Evolutionary conservation across 2,797 vertebrate genomes (phyloP).

Genomic region (Tiaroga cobitis): DNA sequence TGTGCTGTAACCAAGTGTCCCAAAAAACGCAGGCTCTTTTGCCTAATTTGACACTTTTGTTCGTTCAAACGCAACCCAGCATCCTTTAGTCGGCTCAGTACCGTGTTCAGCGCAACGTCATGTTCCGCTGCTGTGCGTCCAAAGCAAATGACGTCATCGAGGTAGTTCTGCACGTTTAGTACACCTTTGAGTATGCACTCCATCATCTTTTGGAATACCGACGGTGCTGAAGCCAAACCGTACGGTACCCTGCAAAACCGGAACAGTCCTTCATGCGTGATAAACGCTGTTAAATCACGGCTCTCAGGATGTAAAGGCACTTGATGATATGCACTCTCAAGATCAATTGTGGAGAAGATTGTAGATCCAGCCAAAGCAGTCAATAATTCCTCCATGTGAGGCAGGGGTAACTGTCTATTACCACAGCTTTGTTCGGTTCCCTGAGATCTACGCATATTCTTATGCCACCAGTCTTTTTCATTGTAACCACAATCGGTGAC

Average conservation of each 20-base stretch:
- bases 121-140: background rate
- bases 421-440: no score
- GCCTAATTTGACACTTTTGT: no score
- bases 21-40: no score
- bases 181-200: background rate
- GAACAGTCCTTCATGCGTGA: background rate
- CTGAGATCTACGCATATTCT: no score
- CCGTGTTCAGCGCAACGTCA: background rate
- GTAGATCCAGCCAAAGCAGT: background rate
- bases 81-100: background rate
- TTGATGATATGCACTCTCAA: background rate
- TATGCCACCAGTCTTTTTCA: no score
- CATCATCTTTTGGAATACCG: background rate
- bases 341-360: background rate
- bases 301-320: background rate
- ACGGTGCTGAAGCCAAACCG: background rate
- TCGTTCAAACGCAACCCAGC: no score
- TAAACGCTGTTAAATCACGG: background rate
- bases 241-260: background rate
- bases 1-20: no score
- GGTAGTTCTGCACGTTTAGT: background rate
- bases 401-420: no score
- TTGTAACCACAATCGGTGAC: no score
- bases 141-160: background rate
- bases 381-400: no score